Base-by-base conservation (phyloP, 1,140 invertebrate genomes). In the Drosophila biarmipes region DNA sequence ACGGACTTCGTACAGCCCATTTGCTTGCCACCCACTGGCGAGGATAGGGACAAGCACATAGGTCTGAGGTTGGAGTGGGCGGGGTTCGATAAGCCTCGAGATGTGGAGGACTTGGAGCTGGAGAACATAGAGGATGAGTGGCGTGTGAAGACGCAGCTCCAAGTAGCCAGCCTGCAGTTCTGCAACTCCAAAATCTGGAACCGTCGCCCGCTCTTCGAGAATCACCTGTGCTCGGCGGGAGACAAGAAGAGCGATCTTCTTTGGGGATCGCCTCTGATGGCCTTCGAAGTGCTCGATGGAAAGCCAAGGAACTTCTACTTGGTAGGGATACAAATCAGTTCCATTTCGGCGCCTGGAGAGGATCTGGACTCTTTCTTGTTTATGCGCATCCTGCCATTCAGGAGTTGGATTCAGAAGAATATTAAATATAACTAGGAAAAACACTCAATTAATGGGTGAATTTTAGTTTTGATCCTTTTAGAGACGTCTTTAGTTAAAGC, bases 221-320 rank as follows among this genome's bases (percentile, higher is more conserved):
- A 67, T 17, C 49, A 62, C 11, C n/a, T 62, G 6, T 69, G 66
- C n/a, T 42, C 15, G 2, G 4, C 14, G 19, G 19, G 19, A 12
- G 49, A 53, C 12, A 21, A 4, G 17, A 12, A 19, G 1, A 53
- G 2, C 7, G 38, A 10, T 19, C 49, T 15, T 10, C 3, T 31
- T 0, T 12, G n/a, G 34, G 66, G 66, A 12, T 14, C 57, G 0
- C 56, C 66, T 15, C 35, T 72, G 12, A 66, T 72, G 68, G 62
- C 38, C 17, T 15, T 66, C 1, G 34, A 66, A 14, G 21, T 34
- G n/a, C 11, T 43, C 0, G 11, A 51, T 2, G 62, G 29, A 0
- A 55, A 51, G 24, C 62, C 62, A 1, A 12, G 1, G 0, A 66
- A 57, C n/a, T 67, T 43, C 14, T 67, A 58, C 51, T 10, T 72